A percentile compares a stretch with the other conserved stretches of the same genome.
Conservation (phyloP, 2,888 invertebrate species). For the Elmis aenea region DNA sequence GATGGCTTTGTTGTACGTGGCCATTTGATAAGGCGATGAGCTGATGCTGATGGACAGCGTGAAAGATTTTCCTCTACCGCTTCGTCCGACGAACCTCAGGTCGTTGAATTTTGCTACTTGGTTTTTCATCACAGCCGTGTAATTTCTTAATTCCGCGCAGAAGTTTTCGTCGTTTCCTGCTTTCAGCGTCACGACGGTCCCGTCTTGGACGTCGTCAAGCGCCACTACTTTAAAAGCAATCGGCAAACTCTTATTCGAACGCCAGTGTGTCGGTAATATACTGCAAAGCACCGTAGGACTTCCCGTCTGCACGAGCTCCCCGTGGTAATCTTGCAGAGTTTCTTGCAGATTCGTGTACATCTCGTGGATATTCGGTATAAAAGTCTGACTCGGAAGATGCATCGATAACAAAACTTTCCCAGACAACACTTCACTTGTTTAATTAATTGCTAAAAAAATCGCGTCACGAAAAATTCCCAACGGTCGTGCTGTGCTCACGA, state of each 20-base stretch:
- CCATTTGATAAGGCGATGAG: constrained; percentile 74
- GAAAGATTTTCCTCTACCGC: constrained; percentile 95
- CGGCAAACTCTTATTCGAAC: constrained; percentile 95
- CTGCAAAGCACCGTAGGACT: constrained; percentile 95
- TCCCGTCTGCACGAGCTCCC: constrained; percentile 90
- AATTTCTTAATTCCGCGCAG: constrained; percentile 91
- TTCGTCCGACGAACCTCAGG: constrained; percentile 93
- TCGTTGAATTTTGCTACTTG: constrained; percentile 99
- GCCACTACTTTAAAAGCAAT: constrained; percentile 94
- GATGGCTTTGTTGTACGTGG: constrained; percentile 93
- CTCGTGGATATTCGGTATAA: constrained; percentile 64
- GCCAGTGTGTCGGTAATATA: constrained; percentile 91
- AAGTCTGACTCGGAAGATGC: constrained; percentile 63
- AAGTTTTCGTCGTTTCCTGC: constrained; percentile 98
- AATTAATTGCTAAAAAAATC: not conserved
- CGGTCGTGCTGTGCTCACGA: constrained; percentile 16
- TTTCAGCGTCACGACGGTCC: constrained; percentile 86
- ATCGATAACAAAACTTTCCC: too few relatives aligned
- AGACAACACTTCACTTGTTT: too few relatives aligned
- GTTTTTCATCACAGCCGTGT: constrained; percentile 92
- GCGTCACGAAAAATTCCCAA: constrained; percentile 23
- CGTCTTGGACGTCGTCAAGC: constrained; percentile 89
- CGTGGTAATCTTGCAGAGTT: constrained; percentile 81
- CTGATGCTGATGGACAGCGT: constrained; percentile 91
- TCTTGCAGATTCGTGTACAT: constrained; percentile 72